phyloP scores from a whole-genome alignment of 2,113 vertebrate species.

The Larimichthys crocea region DNA sequence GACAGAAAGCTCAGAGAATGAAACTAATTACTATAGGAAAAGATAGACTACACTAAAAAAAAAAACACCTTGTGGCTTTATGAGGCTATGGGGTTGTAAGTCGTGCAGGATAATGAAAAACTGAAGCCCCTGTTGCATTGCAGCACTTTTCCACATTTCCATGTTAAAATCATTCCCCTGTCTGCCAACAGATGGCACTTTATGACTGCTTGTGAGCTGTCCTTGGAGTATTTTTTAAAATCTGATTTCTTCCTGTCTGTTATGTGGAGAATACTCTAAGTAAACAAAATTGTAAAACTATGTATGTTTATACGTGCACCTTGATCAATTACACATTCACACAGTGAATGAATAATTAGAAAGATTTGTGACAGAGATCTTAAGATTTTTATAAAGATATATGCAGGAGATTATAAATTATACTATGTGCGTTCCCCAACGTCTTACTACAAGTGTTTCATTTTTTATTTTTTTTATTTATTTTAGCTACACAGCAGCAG shows the following conservation, averaged over 20 bases:
- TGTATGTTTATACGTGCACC: not conserved
- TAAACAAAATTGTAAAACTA: slow-evolving; percentile 51
- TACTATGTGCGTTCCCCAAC: not conserved
- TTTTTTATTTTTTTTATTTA: not conserved
- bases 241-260: slow-evolving; percentile 43
- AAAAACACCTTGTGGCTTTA: no score
- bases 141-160: slow-evolving; percentile 57
- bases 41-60: no score
- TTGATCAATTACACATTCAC: slow-evolving; percentile 26
- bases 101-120: slow-evolving; percentile 41
- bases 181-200: slow-evolving; percentile 85
- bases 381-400: not conserved
- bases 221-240: slow-evolving; percentile 27
- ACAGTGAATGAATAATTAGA: slow-evolving; percentile 38
- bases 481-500: not conserved
- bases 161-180: slow-evolving; percentile 46
- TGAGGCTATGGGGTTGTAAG: not conserved
- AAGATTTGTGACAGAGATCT: slow-evolving; percentile 21
- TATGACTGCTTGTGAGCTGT: slow-evolving; percentile 70
- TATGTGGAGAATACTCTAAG: slow-evolving; percentile 55
- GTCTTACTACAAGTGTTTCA: not conserved
- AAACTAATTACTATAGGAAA: slow-evolving; percentile 1
- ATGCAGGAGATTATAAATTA: not conserved
- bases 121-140: slow-evolving; percentile 69
- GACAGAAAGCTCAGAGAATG: slow-evolving; percentile 39